Evolutionary conservation across 2,113 vertebrate genomes (phyloP).

Genomic region (Bambusicola thoracicus): DNA sequence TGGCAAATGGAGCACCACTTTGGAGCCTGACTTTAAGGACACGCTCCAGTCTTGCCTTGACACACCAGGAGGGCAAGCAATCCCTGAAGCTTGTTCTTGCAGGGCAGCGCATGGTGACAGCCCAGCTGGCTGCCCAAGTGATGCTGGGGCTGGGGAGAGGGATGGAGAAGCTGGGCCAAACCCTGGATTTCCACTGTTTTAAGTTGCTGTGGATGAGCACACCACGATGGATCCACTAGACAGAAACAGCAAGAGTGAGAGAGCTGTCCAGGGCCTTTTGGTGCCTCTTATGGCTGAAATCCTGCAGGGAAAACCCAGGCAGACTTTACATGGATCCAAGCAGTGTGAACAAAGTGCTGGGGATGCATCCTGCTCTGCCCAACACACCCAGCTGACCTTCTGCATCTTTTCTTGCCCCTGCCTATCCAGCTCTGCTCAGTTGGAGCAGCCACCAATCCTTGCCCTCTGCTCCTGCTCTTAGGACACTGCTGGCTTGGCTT

Average conservation of each 20-base stretch:
- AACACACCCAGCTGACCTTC: not conserved
- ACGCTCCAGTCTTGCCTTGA: rapidly evolving
- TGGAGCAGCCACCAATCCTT: not conserved
- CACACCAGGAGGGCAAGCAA: not conserved
- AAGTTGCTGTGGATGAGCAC: not conserved
- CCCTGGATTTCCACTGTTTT: not conserved
- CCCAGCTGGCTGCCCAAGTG: too few species aligned
- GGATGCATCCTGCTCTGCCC: not conserved
- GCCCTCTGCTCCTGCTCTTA: not conserved
- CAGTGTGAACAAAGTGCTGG: not conserved
- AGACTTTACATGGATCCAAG: not conserved
- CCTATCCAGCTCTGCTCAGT: not conserved
- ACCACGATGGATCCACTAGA: not conserved
- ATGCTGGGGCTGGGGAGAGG: not conserved
- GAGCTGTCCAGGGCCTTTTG: not conserved
- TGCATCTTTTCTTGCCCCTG: not conserved
- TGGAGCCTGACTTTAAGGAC: not conserved
- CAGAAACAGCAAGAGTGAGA: not conserved
- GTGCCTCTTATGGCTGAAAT: not conserved
- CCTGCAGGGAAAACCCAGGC: not conserved
- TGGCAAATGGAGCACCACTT: not conserved
- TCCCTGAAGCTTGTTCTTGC: not conserved
- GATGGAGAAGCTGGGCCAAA: not conserved
- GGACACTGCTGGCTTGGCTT: not conserved
- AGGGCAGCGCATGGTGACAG: not conserved